Conservation (phyloP, 2,797 vertebrate species). For the Falco rusticolus region DNA sequence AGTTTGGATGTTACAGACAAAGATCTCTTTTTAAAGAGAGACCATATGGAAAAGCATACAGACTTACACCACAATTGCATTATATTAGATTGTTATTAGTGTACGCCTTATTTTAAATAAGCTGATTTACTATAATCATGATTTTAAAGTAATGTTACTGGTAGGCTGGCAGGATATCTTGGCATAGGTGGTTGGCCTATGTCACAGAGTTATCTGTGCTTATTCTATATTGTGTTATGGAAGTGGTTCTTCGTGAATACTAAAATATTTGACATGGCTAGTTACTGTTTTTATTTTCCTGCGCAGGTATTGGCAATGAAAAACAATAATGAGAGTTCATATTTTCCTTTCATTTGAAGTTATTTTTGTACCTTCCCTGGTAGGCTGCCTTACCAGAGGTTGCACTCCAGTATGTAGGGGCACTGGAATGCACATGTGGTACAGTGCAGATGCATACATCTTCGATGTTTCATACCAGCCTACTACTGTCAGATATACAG, state of each 20-base stretch:
- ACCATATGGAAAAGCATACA: background rate
- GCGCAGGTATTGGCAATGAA: background rate
- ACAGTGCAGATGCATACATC: too few species aligned
- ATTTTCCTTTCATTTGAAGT: background rate
- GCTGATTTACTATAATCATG: background rate
- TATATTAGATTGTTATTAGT: background rate
- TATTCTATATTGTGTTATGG: background rate
- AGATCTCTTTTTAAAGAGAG: background rate
- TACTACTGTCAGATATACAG: background rate
- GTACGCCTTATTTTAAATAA: background rate
- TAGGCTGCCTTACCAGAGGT: background rate
- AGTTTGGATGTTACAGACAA: background rate
- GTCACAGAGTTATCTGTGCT: background rate
- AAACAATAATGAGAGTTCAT: background rate
- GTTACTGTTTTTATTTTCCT: background rate
- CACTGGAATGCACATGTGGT: background rate
- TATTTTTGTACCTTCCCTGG: background rate
- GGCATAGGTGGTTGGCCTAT: background rate
- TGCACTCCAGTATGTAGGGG: background rate
- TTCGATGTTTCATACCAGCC: rapidly evolving
- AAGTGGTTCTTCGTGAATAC: background rate
- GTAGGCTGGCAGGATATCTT: background rate
- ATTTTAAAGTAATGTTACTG: background rate
- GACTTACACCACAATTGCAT: background rate
- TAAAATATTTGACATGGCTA: background rate